Percentiles rank a stretch among this genome's conserved stretches.
Evolutionary conservation across 2,113 vertebrate species (phyloP).

Genomic region (Pomatorhinus ruficollis): DNA sequence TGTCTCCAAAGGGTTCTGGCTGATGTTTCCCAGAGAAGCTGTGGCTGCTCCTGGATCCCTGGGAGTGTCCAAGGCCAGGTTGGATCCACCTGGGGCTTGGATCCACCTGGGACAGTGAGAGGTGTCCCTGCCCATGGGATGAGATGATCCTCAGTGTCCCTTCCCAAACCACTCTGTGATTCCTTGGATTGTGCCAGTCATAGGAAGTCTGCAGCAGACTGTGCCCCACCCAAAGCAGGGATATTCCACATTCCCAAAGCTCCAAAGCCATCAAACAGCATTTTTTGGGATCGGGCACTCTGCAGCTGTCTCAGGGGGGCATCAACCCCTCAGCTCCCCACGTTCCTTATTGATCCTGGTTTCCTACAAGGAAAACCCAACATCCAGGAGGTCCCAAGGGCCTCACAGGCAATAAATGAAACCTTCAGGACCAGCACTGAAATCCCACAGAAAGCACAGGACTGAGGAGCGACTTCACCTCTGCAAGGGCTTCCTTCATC

Average conservation of each 20-base stretch:
- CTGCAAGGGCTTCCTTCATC: background rate
- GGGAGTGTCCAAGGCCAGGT: accelerated
- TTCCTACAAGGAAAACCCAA: background rate
- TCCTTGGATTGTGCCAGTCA: too few species aligned
- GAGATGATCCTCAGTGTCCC: accelerated
- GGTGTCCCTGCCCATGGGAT: background rate
- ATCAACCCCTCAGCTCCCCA: background rate
- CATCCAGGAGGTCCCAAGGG: background rate
- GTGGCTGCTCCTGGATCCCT: background rate
- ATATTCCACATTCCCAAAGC: accelerated
- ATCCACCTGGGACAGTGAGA: accelerated
- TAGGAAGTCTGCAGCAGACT: background rate
- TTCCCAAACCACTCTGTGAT: background rate
- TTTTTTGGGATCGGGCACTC: background rate
- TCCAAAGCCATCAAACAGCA: accelerated
- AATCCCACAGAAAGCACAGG: accelerated
- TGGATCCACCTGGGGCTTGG: background rate
- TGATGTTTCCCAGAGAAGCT: background rate
- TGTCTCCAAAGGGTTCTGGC: background rate
- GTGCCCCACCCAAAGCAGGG: background rate
- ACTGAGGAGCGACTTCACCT: background rate
- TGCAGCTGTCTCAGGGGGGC: background rate
- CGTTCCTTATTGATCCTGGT: accelerated
- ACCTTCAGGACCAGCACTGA: background rate
- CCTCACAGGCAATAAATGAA: background rate